These are phyloP conservation scores for Eretmochelys imbricata DNA, from an alignment of 2,113 vertebrate species.

Conservation along the genomic window DNA sequence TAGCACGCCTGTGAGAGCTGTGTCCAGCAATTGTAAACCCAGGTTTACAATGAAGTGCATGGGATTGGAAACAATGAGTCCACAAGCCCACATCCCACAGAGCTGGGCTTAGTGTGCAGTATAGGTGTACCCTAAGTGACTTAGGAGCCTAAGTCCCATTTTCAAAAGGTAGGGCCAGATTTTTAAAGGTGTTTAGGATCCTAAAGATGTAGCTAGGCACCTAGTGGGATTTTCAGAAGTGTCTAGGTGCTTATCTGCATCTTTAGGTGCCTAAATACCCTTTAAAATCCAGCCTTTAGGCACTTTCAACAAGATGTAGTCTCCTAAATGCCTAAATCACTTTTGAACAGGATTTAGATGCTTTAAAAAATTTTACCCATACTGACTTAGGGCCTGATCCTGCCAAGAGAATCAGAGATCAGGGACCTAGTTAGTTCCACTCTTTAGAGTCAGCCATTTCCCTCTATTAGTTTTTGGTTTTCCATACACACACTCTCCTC, in stretches of 20 bases:
- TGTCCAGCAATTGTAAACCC: not conserved
- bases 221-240: not conserved
- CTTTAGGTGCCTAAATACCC: not conserved
- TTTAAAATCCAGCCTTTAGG: not conserved
- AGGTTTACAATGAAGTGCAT: not conserved
- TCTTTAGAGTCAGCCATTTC: too few species aligned
- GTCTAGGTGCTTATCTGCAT: not conserved
- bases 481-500: too few species aligned
- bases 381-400: too few species aligned
- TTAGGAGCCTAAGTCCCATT: not conserved
- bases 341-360: not conserved
- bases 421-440: too few species aligned
- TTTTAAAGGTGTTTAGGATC: not conserved
- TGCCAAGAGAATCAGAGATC: too few species aligned
- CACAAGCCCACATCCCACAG: not conserved
- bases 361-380: not conserved
- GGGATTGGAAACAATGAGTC: not conserved
- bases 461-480: too few species aligned
- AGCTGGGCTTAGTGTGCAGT: not conserved
- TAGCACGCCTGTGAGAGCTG: too few species aligned
- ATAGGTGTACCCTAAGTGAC: not conserved
- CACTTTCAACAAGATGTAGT: not conserved
- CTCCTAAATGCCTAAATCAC: not conserved
- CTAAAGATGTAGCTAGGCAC: not conserved
- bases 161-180: not conserved